These are phyloP conservation scores for Cyclophora punctaria DNA, from an alignment of 2,888 invertebrate genomes.

Conservation along the genomic window DNA sequence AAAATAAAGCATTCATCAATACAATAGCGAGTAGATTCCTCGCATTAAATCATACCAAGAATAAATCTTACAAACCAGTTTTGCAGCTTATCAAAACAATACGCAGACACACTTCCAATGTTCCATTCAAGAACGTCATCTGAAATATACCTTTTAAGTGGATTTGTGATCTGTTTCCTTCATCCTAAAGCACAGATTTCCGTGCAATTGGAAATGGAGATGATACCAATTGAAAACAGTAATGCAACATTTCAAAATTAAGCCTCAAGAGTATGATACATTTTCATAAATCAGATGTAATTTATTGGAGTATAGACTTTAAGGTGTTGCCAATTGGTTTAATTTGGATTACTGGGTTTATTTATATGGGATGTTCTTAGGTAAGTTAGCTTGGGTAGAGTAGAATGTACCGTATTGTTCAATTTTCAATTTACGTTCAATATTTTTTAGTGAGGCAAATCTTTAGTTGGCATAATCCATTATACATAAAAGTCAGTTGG, in stretches of 20 bases:
- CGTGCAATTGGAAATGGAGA: constrained; percentile 27
- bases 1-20: constrained; percentile 67
- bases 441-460: too few relatives aligned
- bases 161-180: constrained; percentile 38
- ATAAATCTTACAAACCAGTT: constrained; percentile 74
- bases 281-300: constrained; percentile 72
- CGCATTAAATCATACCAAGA: constrained; percentile 73
- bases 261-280: constrained; percentile 72
- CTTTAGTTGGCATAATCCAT: too few relatives aligned
- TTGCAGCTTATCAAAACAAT: constrained; percentile 76
- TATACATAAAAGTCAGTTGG: too few relatives aligned
- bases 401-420: too few relatives aligned
- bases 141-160: constrained; percentile 25
- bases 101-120: constrained; percentile 71
- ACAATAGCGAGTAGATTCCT: constrained; percentile 70
- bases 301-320: constrained; percentile 72
- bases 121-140: constrained; percentile 52
- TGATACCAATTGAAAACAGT: constrained; percentile 36
- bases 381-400: too few relatives aligned
- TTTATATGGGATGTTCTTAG: constrained; percentile 43
- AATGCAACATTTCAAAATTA: constrained; percentile 69
- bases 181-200: constrained; percentile 48
- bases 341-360: constrained; percentile 53
- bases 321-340: constrained; percentile 68
- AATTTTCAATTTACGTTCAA: too few relatives aligned